A percentile compares a stretch with the other conserved stretches of the same genome.
phyloP scores from a whole-genome alignment of 2,888 invertebrate genomes.

The Drosophila pseudotakahashii region DNA sequence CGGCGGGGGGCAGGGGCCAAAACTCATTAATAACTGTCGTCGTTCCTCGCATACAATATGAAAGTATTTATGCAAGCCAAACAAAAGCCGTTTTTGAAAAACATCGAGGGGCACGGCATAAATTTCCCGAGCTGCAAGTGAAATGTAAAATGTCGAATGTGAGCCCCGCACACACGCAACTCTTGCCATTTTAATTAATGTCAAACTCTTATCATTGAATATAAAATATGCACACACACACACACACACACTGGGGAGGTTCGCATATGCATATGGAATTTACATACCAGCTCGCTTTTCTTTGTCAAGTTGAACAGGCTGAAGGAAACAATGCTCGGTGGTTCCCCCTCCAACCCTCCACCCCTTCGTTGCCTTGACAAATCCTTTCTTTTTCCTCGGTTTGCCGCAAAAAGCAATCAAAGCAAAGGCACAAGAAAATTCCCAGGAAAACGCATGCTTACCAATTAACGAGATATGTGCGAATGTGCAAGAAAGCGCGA shows the following conservation, averaged over 20 bases:
- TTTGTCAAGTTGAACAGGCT: slow-evolving; percentile 73
- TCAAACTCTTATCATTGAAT: slow-evolving; percentile 60
- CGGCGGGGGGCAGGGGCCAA: slow-evolving; percentile 21
- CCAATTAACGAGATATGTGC: slow-evolving; percentile 77
- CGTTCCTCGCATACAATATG: slow-evolving; percentile 38
- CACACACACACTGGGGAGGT: background rate
- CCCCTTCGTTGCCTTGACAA: slow-evolving; percentile 13
- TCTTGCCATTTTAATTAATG: slow-evolving; percentile 63
- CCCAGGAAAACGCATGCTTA: slow-evolving; percentile 57
- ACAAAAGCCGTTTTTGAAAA: slow-evolving; percentile 49
- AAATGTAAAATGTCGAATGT: slow-evolving; percentile 52
- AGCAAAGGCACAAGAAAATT: slow-evolving; percentile 53
- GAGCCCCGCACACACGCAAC: slow-evolving; percentile 51
- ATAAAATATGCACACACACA: slow-evolving; percentile 50
- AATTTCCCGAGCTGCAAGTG: slow-evolving; percentile 48
- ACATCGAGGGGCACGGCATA: slow-evolving; percentile 34
- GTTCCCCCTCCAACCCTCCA: background rate
- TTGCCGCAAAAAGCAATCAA: slow-evolving; percentile 70
- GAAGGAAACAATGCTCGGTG: slow-evolving; percentile 58
- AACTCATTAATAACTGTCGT: slow-evolving; percentile 70
- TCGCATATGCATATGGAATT: slow-evolving; percentile 62
- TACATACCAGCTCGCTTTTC: slow-evolving; percentile 61
- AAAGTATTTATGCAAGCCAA: slow-evolving; percentile 52
- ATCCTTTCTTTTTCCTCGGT: slow-evolving; percentile 25
- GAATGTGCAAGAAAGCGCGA: slow-evolving; percentile 51